These are phyloP conservation scores for Drosophila conformis DNA, from an alignment of 2,888 invertebrate genomes.

Conservation along the genomic window DNA sequence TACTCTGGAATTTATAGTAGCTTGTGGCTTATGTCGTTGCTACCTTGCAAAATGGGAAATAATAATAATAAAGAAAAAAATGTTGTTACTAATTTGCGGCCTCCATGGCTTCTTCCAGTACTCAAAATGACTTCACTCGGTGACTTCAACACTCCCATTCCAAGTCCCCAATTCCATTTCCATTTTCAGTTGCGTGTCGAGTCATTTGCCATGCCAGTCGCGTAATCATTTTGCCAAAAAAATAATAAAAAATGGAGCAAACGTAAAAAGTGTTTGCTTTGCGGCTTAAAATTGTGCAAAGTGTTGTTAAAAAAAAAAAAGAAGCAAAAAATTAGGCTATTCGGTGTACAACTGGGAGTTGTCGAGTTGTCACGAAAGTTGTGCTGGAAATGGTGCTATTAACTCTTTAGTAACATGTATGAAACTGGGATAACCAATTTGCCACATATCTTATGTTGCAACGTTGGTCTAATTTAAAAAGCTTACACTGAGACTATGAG, in stretches of 20 bases:
- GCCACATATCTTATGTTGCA: background rate
- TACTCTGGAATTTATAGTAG: slow-evolving; percentile 15
- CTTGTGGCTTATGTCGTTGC: slow-evolving; percentile 6
- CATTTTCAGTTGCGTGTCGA: slow-evolving; percentile 39
- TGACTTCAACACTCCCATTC: slow-evolving; percentile 5
- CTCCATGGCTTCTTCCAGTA: slow-evolving; percentile 15
- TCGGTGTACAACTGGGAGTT: slow-evolving; percentile 32
- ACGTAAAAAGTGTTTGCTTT: slow-evolving; percentile 40
- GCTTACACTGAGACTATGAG: too few relatives aligned
- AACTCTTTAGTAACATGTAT: slow-evolving; percentile 10
- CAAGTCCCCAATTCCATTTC: slow-evolving; percentile 1
- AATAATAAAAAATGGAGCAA: slow-evolving; percentile 45
- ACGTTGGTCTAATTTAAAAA: background rate
- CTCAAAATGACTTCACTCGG: slow-evolving; percentile 16
- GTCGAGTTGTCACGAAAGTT: slow-evolving; percentile 34
- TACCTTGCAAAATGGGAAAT: background rate
- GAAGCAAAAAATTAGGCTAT: slow-evolving; percentile 19
- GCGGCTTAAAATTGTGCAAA: slow-evolving; percentile 44
- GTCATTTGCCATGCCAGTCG: slow-evolving; percentile 37
- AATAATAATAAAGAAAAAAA: background rate
- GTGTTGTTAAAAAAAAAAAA: slow-evolving; percentile 20
- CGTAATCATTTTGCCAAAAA: slow-evolving; percentile 41
- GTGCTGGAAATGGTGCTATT: slow-evolving; percentile 15
- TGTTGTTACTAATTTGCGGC: slow-evolving; percentile 39
- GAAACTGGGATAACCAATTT: background rate